phyloP scores from a whole-genome alignment of 2,888 invertebrate genomes.

The Eupithecia centaureata region DNA sequence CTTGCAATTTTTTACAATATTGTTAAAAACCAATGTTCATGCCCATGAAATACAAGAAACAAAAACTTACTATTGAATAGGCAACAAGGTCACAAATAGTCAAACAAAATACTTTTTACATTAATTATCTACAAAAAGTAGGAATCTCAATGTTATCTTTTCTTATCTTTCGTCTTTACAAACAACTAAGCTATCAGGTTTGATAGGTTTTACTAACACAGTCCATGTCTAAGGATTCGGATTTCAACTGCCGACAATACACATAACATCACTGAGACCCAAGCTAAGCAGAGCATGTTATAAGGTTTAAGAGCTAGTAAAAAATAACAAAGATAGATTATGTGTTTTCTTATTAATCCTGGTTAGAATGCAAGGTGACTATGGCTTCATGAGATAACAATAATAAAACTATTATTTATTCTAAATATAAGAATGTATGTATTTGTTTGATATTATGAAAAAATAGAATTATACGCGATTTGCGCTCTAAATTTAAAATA shows the following conservation, averaged over 20 bases:
- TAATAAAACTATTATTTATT: background rate
- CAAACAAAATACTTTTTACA: conserved; percentile 28
- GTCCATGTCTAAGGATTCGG: background rate
- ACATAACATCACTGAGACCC: too few species aligned
- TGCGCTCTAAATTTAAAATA: background rate
- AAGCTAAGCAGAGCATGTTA: too few species aligned
- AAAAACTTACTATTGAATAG: conserved; percentile 9
- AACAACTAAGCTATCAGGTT: conserved; percentile 21
- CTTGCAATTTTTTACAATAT: background rate
- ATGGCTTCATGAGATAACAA: background rate
- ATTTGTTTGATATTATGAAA: background rate
- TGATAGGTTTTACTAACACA: background rate
- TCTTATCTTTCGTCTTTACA: conserved; percentile 38
- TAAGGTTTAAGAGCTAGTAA: background rate
- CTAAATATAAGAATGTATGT: too few species aligned
- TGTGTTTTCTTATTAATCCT: background rate
- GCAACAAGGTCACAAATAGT: conserved; percentile 39
- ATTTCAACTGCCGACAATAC: too few species aligned
- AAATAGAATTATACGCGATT: background rate
- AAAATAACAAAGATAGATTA: background rate
- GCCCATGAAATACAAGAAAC: background rate
- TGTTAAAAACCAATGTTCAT: background rate
- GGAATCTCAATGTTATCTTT: conserved; percentile 39
- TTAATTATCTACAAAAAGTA: conserved; percentile 34
- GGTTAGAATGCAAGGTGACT: background rate